A percentile compares a stretch with the other conserved stretches of the same genome.
Conservation (phyloP, 2,113 vertebrate genomes). For the Acanthisitta chloris region DNA sequence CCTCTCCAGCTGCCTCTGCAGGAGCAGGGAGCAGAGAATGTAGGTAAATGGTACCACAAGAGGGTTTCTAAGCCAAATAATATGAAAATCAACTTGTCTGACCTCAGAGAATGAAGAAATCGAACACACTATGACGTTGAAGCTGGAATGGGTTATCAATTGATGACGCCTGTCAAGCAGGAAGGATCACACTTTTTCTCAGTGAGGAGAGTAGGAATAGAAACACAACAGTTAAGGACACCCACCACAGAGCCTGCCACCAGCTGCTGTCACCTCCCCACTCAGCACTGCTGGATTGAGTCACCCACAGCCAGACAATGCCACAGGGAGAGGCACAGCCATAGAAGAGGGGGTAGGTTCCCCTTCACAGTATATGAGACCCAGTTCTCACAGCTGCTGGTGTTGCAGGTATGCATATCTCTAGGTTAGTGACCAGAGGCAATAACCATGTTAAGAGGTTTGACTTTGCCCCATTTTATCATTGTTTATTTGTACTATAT, state of each 20-base stretch:
- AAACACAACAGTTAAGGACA: not conserved
- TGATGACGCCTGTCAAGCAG: not conserved
- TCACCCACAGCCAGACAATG: not conserved
- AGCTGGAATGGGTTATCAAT: not conserved
- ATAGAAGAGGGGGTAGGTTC: not conserved
- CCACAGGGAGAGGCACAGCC: not conserved
- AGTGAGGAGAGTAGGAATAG: not conserved
- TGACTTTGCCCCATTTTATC: not conserved
- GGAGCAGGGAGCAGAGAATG: not conserved
- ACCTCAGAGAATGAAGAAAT: not conserved
- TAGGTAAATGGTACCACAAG: not conserved
- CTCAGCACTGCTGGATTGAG: not conserved
- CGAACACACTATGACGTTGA: not conserved
- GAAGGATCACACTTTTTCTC: not conserved
- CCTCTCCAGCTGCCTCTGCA: not conserved
- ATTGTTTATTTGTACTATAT: not conserved
- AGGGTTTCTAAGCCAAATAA: not conserved
- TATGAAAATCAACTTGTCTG: not conserved
- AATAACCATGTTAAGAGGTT: not conserved
- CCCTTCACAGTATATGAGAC: not conserved
- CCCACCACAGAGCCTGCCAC: not conserved
- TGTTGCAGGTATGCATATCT: not conserved
- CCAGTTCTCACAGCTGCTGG: accelerated
- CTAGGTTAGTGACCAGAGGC: not conserved
- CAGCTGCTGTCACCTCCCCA: not conserved